Evolutionary conservation across 2,888 invertebrate genomes (phyloP), one percentile per base, ranked within the genome.

Genomic region (Tipula confusa): DNA sequence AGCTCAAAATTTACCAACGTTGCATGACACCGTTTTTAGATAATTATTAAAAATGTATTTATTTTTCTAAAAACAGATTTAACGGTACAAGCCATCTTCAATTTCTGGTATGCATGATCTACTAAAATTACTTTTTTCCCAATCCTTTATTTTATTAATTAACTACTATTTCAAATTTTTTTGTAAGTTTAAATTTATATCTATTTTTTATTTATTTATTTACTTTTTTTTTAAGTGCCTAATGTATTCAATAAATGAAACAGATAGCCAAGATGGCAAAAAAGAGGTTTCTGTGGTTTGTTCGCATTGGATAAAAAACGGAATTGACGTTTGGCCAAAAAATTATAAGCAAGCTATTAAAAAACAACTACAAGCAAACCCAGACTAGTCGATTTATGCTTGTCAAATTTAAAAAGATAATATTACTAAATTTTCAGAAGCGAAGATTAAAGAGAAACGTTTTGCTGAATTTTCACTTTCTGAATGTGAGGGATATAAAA

Each of bases 81-180:
- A n/a, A n/a, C n/a, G n/a, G n/a, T n/a, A n/a, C n/a, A n/a, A n/a
- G n/a, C n/a, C n/a, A n/a, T n/a, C n/a, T n/a, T n/a, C n/a, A n/a
- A n/a, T n/a, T n/a, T n/a, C n/a, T n/a, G n/a, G n/a, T n/a, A n/a
- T n/a, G n/a, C n/a, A n/a, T n/a, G n/a, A n/a, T n/a, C n/a, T n/a
- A n/a, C n/a, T n/a, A n/a, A n/a, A n/a, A n/a, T n/a, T n/a, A n/a
- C n/a, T 9, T 79, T 79, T 29, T 79, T 79, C 29, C 79, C 79
- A 79, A 28, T 79, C 29, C 79, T 79, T 29, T 29, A 79, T 79
- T 79, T 79, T 11, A 79, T 79, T 79, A 79, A 79, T 79, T 79
- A 29, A 48, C 15, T 15, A 18, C 0, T 3, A 6, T 43, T 43
- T 15, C 15, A 43, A 48, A 38, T 38, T 38, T 38, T 13, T 13